Conservation (phyloP, 2,797 vertebrate species). For the Lepidocolaptes lacrymiger region DNA sequence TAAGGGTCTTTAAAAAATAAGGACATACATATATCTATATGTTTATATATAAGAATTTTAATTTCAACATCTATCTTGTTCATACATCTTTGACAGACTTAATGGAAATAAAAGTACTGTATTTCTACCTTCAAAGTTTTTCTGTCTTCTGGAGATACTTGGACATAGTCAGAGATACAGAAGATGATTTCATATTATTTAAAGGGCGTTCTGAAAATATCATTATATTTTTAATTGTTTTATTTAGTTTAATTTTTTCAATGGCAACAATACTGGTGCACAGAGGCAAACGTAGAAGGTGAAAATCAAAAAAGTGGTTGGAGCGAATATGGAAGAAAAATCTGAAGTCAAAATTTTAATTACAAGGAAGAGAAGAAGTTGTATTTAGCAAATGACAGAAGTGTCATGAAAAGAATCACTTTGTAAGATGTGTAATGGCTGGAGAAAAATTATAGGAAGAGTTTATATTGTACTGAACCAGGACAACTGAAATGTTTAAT, state of each 20-base stretch:
- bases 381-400: not conserved
- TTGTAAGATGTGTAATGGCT: not conserved
- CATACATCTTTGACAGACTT: not conserved
- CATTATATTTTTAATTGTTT: not conserved
- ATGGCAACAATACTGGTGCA: not conserved
- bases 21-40: not conserved
- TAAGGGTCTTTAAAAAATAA: not conserved
- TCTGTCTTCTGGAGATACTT: not conserved
- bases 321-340: not conserved
- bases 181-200: not conserved
- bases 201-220: not conserved
- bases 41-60: not conserved
- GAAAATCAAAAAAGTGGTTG: not conserved
- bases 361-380: not conserved
- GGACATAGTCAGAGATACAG: not conserved
- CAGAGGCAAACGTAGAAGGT: not conserved
- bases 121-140: not conserved
- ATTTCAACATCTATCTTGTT: not conserved
- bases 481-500: not conserved
- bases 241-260: not conserved
- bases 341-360: not conserved
- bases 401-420: not conserved
- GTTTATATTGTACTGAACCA: not conserved
- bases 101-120: not conserved
- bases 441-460: not conserved